Conservation (phyloP, 2,797 vertebrate species). For the Aphelocoma californica region DNA sequence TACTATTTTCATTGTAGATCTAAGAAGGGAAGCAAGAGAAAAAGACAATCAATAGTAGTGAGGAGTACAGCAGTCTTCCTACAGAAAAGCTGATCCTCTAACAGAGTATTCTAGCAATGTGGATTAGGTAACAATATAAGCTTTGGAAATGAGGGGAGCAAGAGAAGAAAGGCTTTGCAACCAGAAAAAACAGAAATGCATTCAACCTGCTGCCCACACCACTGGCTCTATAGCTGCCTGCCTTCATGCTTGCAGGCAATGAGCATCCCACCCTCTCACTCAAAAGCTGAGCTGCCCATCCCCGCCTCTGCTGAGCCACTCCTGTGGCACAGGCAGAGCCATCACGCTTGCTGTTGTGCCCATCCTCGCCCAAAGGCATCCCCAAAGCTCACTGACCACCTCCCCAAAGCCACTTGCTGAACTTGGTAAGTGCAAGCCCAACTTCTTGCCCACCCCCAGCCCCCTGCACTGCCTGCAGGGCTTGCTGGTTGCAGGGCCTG, state of each 20-base stretch:
- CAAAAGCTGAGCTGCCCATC: background rate
- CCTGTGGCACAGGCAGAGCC: background rate
- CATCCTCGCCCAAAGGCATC: fast-evolving
- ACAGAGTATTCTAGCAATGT: background rate
- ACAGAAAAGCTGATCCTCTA: background rate
- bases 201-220: background rate
- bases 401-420: background rate
- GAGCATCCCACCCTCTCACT: background rate
- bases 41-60: background rate
- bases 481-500: background rate
- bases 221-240: background rate
- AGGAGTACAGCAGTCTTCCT: background rate
- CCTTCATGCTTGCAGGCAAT: background rate
- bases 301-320: background rate
- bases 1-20: conserved; percentile 96
- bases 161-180: background rate
- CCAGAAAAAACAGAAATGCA: background rate
- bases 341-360: background rate
- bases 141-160: background rate
- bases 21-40: conserved; percentile 70
- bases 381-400: background rate
- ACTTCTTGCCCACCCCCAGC: too few species aligned
- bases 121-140: background rate
- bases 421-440: background rate
- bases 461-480: background rate